phyloP scores from a whole-genome alignment of 2,113 vertebrate genomes.

The Ascaphus truei region DNA sequence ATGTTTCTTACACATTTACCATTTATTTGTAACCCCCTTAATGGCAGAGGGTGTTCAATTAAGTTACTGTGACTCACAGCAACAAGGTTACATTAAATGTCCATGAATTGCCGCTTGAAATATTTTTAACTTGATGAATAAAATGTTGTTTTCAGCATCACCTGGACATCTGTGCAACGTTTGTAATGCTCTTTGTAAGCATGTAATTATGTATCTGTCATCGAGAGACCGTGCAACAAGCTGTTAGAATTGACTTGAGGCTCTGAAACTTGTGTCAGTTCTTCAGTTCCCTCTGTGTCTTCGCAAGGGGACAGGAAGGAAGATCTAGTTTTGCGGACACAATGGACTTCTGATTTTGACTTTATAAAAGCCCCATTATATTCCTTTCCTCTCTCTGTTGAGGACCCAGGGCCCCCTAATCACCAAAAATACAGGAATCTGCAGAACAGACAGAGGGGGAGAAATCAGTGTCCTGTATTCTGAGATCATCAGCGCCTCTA shows the following conservation, averaged over 20 bases:
- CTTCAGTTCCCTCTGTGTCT: background rate
- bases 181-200: background rate
- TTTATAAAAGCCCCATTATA: background rate
- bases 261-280: background rate
- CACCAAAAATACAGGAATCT: background rate
- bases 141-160: background rate
- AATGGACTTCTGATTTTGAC: background rate
- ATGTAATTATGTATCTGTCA: conserved; percentile 21
- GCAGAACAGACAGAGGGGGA: background rate
- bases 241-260: background rate
- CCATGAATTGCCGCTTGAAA: no score
- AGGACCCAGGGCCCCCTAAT: background rate
- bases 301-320: background rate
- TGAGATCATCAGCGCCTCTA: background rate
- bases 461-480: background rate
- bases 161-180: conserved; percentile 5
- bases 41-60: no score
- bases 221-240: background rate
- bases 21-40: no score
- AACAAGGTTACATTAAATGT: no score
- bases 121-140: no score
- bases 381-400: background rate
- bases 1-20: no score
- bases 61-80: no score
- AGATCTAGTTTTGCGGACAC: background rate